These are phyloP conservation scores for Flabesymbios commensalis DNA, from an alignment of 2,888 invertebrate species.

Conservation along the genomic window DNA sequence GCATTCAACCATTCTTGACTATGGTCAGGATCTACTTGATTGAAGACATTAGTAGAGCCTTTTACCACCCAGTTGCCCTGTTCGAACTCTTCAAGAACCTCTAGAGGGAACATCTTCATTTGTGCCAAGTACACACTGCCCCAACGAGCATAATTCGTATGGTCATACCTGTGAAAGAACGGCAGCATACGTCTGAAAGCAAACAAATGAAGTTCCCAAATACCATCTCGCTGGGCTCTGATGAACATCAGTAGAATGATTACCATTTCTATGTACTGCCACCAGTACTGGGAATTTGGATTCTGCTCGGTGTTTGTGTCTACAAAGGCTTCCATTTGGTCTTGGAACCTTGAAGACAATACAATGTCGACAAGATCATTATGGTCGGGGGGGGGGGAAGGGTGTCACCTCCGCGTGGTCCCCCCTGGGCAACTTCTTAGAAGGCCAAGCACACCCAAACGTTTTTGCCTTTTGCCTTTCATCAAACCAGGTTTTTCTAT, in stretches of 20 bases:
- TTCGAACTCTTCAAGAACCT: constrained; percentile 11
- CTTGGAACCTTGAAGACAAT: background rate
- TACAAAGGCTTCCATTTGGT: background rate
- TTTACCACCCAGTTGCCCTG: constrained; percentile 25
- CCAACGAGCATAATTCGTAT: constrained; percentile 13
- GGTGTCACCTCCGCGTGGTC: no score
- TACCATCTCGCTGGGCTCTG: constrained; percentile 8
- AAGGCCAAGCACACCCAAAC: no score
- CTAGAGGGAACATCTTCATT: background rate
- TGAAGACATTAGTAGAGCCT: constrained; percentile 7
- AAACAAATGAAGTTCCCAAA: constrained; percentile 12
- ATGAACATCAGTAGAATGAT: constrained; percentile 13
- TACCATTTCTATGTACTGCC: constrained; percentile 12
- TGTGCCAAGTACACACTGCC: constrained; percentile 12
- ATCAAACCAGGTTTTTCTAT: no score
- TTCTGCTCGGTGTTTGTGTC: no score
- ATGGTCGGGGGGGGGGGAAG: no score
- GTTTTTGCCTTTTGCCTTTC: no score
- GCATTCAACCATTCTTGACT: constrained; percentile 19
- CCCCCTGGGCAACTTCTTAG: no score
- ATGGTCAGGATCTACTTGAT: constrained; percentile 18
- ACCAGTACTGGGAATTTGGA: constrained; percentile 10
- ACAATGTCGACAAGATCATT: background rate
- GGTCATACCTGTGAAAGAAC: constrained; percentile 9
- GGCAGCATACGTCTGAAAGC: constrained; percentile 14